Conservation (phyloP, 2,113 vertebrate genomes). For the Puma concolor region DNA sequence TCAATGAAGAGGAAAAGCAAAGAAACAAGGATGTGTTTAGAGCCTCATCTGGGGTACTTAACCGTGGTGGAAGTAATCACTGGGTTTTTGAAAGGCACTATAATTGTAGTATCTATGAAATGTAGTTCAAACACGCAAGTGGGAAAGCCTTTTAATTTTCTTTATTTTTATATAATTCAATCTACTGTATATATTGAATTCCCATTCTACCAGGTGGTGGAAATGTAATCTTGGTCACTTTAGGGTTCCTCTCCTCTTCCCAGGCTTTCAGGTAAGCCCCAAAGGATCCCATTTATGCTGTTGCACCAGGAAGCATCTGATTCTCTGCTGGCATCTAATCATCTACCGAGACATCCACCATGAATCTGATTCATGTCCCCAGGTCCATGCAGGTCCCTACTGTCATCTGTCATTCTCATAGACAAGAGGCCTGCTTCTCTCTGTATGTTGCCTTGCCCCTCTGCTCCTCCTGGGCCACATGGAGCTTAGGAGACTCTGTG, state of each 20-base stretch:
- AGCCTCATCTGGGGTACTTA: not conserved
- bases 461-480: not conserved
- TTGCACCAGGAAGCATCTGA: not conserved
- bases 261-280: not conserved
- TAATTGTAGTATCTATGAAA: slow-evolving; percentile 21
- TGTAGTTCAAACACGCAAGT: slow-evolving; percentile 10
- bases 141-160: not conserved
- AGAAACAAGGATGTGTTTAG: slow-evolving; percentile 31
- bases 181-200: not conserved
- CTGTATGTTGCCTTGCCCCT: fast-evolving
- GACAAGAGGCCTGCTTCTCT: not conserved
- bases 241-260: not conserved
- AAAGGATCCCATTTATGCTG: not conserved
- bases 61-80: slow-evolving; percentile 25
- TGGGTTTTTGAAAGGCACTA: not conserved
- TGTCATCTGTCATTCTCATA: not conserved
- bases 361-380: not conserved
- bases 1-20: slow-evolving; percentile 48
- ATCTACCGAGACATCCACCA: not conserved
- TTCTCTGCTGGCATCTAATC: not conserved
- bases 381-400: no score
- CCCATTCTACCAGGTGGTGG: not conserved
- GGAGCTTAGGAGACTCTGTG: not conserved
- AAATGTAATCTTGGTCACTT: not conserved
- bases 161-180: not conserved